Evolutionary conservation across 30 jellyfish, hydroid and myxozoan species (phyloP).

Genomic region (Nemopilema nomurai): DNA sequence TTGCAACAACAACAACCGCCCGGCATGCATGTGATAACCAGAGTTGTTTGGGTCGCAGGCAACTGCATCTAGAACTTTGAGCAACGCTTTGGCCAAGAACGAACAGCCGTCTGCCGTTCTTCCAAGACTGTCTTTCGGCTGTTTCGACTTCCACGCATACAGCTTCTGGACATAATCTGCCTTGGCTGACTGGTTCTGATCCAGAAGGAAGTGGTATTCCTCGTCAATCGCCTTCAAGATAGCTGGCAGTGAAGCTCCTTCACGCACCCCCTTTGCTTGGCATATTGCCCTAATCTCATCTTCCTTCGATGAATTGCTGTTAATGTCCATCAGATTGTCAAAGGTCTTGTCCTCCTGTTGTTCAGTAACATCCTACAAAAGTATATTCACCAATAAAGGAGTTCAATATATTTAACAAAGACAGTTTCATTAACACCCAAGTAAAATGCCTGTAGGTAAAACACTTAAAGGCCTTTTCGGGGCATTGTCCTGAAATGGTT

Average conservation of each 20-base stretch:
- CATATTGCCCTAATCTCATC: constrained; percentile 78
- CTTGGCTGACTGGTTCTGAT: constrained; percentile 72
- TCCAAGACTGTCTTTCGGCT: neutral
- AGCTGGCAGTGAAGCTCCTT: constrained; percentile 49
- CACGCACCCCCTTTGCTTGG: constrained; percentile 44
- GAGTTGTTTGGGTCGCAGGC: constrained; percentile 48
- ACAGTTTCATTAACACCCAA: too few relatives aligned
- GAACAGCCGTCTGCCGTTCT: constrained; percentile 13
- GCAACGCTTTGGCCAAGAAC: constrained; percentile 58
- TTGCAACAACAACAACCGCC: constrained; percentile 61
- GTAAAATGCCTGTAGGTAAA: too few relatives aligned
- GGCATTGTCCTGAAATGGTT: too few relatives aligned
- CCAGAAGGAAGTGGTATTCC: constrained; percentile 73
- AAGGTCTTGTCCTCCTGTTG: constrained; percentile 49
- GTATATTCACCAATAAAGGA: neutral
- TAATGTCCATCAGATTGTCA: constrained; percentile 63
- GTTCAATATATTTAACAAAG: too few relatives aligned
- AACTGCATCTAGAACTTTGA: constrained; percentile 72
- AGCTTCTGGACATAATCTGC: constrained; percentile 87
- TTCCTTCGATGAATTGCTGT: constrained; percentile 70
- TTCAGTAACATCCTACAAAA: constrained; percentile 7
- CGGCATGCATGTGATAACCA: constrained; percentile 70
- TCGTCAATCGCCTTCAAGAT: constrained; percentile 78
- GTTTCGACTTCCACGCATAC: constrained; percentile 77
- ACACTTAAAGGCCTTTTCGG: too few relatives aligned